phyloP scores from a whole-genome alignment of 2,113 vertebrate species.

The Carollia perspicillata region DNA sequence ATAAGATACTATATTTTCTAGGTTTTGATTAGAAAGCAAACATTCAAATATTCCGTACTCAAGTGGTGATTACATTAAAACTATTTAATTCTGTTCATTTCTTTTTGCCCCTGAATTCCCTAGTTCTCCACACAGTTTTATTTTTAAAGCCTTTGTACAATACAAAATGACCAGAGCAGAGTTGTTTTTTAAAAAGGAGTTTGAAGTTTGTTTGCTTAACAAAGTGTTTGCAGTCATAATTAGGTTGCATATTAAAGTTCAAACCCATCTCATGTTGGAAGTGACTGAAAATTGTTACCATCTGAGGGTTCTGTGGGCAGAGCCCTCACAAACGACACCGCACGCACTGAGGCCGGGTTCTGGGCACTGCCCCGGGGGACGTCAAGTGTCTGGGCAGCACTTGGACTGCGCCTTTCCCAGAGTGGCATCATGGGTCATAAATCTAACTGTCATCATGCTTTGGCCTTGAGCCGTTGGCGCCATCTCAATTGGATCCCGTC shows the following conservation, averaged over 20 bases:
- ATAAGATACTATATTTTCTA: background rate
- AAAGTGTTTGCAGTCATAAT: slow-evolving; percentile 86
- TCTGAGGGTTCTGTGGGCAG: slow-evolving; percentile 84
- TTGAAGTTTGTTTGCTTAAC: slow-evolving; percentile 85
- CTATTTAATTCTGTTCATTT: slow-evolving; percentile 45
- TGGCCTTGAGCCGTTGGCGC: background rate
- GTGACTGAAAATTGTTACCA: slow-evolving; percentile 88
- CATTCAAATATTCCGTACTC: background rate
- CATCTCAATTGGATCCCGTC: background rate
- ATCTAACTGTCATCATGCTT: background rate
- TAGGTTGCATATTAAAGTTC: slow-evolving; percentile 87
- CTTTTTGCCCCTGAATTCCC: slow-evolving; percentile 26
- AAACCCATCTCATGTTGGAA: slow-evolving; percentile 86
- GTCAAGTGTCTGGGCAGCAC: slow-evolving; percentile 39
- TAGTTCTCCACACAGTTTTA: slow-evolving; percentile 74
- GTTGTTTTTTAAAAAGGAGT: slow-evolving; percentile 72
- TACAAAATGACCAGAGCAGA: slow-evolving; percentile 75
- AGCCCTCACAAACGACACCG: slow-evolving; percentile 80
- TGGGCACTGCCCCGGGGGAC: slow-evolving; percentile 69
- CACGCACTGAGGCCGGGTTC: slow-evolving; percentile 72
- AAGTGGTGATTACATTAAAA: slow-evolving; percentile 23
- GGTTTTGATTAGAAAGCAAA: slow-evolving; percentile 31
- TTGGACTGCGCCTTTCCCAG: slow-evolving; percentile 21
- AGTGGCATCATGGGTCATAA: slow-evolving; percentile 26
- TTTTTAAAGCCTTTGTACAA: slow-evolving; percentile 81